A percentile compares a stretch with the other conserved stretches of the same genome.
These are phyloP conservation scores for Oithona nana DNA, from an alignment of 2,888 invertebrate genomes.

Conservation along the genomic window DNA sequence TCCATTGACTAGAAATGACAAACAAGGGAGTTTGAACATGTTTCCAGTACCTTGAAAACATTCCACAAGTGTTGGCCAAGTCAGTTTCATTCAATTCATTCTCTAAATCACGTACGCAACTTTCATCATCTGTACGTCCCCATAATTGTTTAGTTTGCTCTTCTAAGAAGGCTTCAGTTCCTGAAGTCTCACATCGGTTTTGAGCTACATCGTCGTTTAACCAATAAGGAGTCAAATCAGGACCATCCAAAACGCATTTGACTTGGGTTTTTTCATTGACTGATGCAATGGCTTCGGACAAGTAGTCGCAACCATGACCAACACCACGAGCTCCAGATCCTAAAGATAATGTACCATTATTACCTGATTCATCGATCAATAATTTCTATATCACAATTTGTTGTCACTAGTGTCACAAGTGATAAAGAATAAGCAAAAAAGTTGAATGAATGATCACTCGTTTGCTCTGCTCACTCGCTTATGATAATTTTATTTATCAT, in stretches of 20 bases:
- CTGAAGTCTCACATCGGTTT: neutral
- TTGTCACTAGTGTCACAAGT: too few relatives aligned
- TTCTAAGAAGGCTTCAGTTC: neutral
- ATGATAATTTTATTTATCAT: too few relatives aligned
- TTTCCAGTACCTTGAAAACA: neutral
- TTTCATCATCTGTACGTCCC: neutral
- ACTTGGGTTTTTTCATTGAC: conserved; percentile 2
- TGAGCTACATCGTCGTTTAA: neutral
- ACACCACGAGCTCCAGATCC: conserved; percentile 1
- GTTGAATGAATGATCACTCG: too few relatives aligned
- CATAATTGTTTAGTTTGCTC: neutral
- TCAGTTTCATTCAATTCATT: neutral
- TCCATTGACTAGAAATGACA: neutral
- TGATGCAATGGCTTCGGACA: neutral
- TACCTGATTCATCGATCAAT: neutral
- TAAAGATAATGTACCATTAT: neutral
- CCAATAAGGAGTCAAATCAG: neutral
- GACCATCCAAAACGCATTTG: neutral
- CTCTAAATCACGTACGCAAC: neutral
- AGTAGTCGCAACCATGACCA: neutral
- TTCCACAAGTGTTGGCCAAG: neutral
- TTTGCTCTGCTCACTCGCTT: too few relatives aligned
- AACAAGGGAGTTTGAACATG: neutral
- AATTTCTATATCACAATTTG: neutral
- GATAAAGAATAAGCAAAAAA: too few relatives aligned